A percentile compares a stretch with the other conserved stretches of the same genome.
Conservation (phyloP, 2,797 vertebrate genomes). For the Cephalopachus bancanus region DNA sequence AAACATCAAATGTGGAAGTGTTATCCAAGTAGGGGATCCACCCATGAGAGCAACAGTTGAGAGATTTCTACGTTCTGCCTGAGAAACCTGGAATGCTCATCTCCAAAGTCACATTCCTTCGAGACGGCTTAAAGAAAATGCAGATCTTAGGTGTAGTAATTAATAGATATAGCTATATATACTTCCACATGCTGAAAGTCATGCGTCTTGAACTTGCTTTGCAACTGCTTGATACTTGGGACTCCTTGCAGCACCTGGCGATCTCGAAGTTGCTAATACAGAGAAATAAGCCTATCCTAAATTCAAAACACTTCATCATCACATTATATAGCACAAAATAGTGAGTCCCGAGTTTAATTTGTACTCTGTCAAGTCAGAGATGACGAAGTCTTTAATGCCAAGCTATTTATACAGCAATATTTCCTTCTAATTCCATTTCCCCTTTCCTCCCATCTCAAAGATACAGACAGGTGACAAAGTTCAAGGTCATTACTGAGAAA, state of each 20-base stretch:
- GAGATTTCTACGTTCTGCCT: background rate
- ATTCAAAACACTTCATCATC: slow-evolving; percentile 60
- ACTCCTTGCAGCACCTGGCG: slow-evolving; percentile 11
- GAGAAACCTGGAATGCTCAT: background rate
- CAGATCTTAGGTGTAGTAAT: background rate
- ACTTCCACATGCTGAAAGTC: background rate
- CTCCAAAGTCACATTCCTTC: background rate
- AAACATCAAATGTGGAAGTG: slow-evolving; percentile 43
- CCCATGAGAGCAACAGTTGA: background rate
- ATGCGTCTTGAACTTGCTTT: slow-evolving; percentile 32
- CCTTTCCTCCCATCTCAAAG: slow-evolving; percentile 38
- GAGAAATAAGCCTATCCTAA: slow-evolving; percentile 17
- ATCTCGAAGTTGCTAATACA: slow-evolving; percentile 59
- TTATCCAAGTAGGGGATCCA: background rate
- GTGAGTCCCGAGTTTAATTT: background rate
- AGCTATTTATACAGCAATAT: slow-evolving; percentile 40
- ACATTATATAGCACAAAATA: slow-evolving; percentile 60
- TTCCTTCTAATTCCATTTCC: background rate
- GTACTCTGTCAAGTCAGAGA: slow-evolving; percentile 59
- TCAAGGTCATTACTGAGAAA: slow-evolving; percentile 71
- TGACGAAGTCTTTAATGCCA: slow-evolving; percentile 64
- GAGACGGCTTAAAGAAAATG: background rate
- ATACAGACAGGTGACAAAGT: slow-evolving; percentile 56
- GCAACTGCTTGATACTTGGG: slow-evolving; percentile 38
- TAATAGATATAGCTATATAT: background rate